A percentile compares a stretch with the other conserved stretches of the same genome.
Conservation (phyloP, 2,113 vertebrate species). For the Tragelaphus scriptus region DNA sequence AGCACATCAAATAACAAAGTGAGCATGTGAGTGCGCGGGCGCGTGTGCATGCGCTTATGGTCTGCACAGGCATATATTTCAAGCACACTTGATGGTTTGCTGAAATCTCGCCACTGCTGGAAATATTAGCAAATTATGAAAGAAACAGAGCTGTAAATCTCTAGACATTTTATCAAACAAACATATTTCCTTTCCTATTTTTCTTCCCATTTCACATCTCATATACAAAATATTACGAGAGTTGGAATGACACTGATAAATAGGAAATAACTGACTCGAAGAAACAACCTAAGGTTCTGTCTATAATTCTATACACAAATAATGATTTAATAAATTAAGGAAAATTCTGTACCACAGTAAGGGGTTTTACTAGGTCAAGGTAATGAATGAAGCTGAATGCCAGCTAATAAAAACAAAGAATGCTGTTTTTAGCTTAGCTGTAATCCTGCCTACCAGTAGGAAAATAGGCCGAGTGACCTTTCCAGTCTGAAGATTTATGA, state of each 20-base stretch:
- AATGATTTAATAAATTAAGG: constrained; percentile 26
- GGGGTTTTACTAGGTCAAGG: not conserved
- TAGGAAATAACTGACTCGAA: not conserved
- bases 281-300: not conserved
- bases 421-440: not conserved
- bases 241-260: constrained; percentile 19
- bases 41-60: accelerated
- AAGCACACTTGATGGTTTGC: not conserved
- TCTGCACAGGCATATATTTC: not conserved
- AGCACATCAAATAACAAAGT: not conserved
- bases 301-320: not conserved
- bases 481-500: constrained; percentile 51
- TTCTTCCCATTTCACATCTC: not conserved
- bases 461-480: constrained; percentile 56
- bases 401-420: constrained; percentile 45
- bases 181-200: constrained; percentile 37
- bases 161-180: constrained; percentile 3
- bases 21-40: accelerated
- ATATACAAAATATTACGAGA: not conserved
- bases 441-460: constrained; percentile 14
- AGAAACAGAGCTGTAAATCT: not conserved
- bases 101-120: not conserved
- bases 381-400: not conserved
- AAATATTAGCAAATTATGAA: constrained; percentile 29
- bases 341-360: not conserved